Base-by-base conservation (phyloP, 2,113 vertebrate species). In the Mohoua ochrocephala region DNA sequence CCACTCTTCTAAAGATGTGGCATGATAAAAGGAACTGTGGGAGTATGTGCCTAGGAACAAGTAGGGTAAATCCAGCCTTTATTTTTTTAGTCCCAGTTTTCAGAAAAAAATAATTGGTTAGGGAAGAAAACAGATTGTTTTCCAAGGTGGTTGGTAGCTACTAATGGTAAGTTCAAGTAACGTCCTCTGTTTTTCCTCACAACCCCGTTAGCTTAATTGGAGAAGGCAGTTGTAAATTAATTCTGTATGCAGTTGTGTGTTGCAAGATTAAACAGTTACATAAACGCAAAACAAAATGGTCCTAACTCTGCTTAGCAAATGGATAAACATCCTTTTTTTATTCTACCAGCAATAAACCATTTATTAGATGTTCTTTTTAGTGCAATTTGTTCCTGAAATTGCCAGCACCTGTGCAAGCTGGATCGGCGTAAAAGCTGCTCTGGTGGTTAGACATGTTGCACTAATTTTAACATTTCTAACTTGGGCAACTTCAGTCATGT, bases 201-300 rank as follows among this genome's bases (percentile, higher is more conserved):
- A 79, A 91, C 44, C 27, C 44, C 2, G 3, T 87, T 41, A 76
- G 53, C 45, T 93, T 95, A 76, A 85, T 94, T 91, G 91, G 84
- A 65, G 87, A 87, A 85, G 63, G 53, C 70, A 87, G 45, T 50
- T 84, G 37, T 79, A 87, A 89, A 87, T 89, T 27, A 84, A 69
- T 94, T 89, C 89, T 87, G 31, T 89, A 60, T 4, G 20, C 49
- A 61, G 31, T 79, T 73, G n/a, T 6, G 20, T 84, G 39, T 71
- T 73, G 45, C 70, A 30, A 80, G 70, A 83, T 83, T 82, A 56
- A 91, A 71, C 60, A 71, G 56, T 92, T 89, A 65, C 42, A 45
- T 78, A 89, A 96, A 87, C 84, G 53, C 35, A 84, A 83, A 92
- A 79, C 37, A 65, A 88, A 95, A 81, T 44, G 71, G 59, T 76